Conservation (phyloP, 2,888 invertebrate genomes). For the Pammene aurita region DNA sequence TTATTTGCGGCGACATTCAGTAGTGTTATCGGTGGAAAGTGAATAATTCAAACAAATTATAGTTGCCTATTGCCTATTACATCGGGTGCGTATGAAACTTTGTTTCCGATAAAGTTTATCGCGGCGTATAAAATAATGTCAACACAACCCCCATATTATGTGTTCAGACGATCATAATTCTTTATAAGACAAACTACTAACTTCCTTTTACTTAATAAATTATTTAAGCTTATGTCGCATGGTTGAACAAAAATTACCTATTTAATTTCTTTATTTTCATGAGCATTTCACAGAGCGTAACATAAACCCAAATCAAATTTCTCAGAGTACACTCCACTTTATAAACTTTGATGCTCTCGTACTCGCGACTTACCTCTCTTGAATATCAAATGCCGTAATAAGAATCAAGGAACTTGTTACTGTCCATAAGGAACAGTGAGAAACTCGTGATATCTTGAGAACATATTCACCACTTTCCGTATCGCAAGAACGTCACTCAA, state of each 20-base stretch:
- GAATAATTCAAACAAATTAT: slow-evolving; percentile 40
- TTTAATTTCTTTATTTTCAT: neutral
- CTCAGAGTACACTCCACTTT: slow-evolving; percentile 26
- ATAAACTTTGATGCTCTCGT: slow-evolving; percentile 27
- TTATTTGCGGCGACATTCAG: slow-evolving; percentile 35
- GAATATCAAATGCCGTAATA: slow-evolving; percentile 42
- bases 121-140: slow-evolving; percentile 56
- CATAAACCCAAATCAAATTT: slow-evolving; percentile 25
- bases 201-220: slow-evolving; percentile 8
- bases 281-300: neutral
- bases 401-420: slow-evolving; percentile 40
- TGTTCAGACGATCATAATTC: slow-evolving; percentile 57
- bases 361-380: slow-evolving; percentile 36
- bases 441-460: slow-evolving; percentile 44
- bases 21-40: slow-evolving; percentile 39
- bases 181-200: slow-evolving; percentile 55
- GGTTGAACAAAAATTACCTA: neutral
- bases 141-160: slow-evolving; percentile 59
- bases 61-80: slow-evolving; percentile 40
- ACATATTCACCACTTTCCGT: slow-evolving; percentile 65
- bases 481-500: slow-evolving; percentile 65
- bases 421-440: slow-evolving; percentile 40
- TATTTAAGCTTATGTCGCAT: neutral
- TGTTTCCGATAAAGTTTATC: slow-evolving; percentile 56
- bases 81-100: slow-evolving; percentile 49